Percentiles rank a stretch among this genome's conserved stretches.
phyloP scores from a whole-genome alignment of 2,888 invertebrate genomes.

The Tholera decimalis region DNA sequence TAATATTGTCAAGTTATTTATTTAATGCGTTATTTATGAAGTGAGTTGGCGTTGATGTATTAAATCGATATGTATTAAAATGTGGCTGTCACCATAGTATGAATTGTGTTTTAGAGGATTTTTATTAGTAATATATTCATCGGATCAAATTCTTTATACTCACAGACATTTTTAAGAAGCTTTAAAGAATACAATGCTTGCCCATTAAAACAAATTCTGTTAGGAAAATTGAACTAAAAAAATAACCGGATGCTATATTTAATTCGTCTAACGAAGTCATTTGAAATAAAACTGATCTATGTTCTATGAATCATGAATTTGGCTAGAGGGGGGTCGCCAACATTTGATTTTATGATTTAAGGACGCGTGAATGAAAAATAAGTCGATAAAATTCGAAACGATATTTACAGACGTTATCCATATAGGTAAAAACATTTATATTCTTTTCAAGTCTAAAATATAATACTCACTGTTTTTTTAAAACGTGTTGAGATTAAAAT shows the following conservation, averaged over 20 bases:
- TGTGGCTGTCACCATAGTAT: background rate
- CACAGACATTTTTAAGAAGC: background rate
- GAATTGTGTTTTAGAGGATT: background rate
- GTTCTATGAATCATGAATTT: constrained; percentile 33
- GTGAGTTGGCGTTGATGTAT: constrained; percentile 30
- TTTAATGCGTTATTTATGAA: constrained; percentile 36
- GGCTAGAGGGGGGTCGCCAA: constrained; percentile 48
- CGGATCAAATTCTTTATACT: background rate
- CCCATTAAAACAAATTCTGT: background rate
- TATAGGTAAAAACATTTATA: no score
- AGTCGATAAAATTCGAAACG: background rate
- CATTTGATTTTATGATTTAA: constrained; percentile 44
- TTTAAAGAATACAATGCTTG: background rate
- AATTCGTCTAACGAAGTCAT: constrained; percentile 12
- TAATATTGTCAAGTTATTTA: constrained; percentile 41
- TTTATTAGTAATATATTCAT: background rate
- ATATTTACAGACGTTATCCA: background rate
- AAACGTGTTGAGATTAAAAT: no score
- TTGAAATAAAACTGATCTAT: constrained; percentile 38
- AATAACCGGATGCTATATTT: constrained; percentile 37
- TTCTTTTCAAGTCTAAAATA: no score
- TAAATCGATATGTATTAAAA: constrained; percentile 26
- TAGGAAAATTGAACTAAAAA: background rate
- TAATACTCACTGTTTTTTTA: no score
- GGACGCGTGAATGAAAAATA: background rate